A percentile compares a stretch with the other conserved stretches of the same genome.
phyloP scores from a whole-genome alignment of 2,888 invertebrate genomes.

The Tolmerus cingulatus region DNA sequence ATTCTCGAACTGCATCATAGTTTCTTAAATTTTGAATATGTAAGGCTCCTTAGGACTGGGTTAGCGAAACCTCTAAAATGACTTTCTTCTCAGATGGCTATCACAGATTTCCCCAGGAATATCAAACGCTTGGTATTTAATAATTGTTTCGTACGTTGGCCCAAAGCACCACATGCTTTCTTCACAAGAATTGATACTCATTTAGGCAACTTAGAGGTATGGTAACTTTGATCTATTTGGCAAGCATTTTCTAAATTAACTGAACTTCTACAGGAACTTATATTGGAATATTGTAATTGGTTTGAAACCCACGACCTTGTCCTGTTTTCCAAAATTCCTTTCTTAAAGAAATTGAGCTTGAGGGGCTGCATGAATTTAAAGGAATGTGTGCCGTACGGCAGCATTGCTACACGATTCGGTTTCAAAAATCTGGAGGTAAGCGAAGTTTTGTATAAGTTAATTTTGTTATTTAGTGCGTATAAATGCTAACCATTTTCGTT shows the following conservation, averaged over 20 bases:
- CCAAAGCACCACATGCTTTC: conserved; percentile 56
- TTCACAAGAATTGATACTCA: conserved; percentile 60
- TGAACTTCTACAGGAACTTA: conserved; percentile 67
- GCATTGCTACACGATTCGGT: conserved; percentile 77
- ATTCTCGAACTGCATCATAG: conserved; percentile 58
- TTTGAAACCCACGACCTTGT: conserved; percentile 76
- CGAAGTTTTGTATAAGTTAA: background rate
- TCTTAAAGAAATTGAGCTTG: conserved; percentile 70
- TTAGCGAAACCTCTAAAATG: background rate
- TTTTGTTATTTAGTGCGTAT: no score
- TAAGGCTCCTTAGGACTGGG: conserved; percentile 44
- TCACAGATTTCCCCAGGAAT: conserved; percentile 71
- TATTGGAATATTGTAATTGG: conserved; percentile 78
- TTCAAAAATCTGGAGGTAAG: conserved; percentile 62
- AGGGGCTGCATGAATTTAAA: conserved; percentile 72
- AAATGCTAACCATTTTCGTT: no score
- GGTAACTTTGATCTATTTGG: background rate
- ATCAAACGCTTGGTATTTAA: conserved; percentile 68
- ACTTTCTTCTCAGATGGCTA: conserved; percentile 66
- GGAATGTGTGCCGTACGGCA: conserved; percentile 79
- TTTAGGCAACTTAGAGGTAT: conserved; percentile 57
- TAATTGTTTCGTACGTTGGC: conserved; percentile 57
- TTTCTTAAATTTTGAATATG: conserved; percentile 60
- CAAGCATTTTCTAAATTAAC: background rate
- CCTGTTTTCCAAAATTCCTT: conserved; percentile 74